Base-by-base conservation (phyloP, 2,888 invertebrate genomes). In the Orthosia gracilis region DNA sequence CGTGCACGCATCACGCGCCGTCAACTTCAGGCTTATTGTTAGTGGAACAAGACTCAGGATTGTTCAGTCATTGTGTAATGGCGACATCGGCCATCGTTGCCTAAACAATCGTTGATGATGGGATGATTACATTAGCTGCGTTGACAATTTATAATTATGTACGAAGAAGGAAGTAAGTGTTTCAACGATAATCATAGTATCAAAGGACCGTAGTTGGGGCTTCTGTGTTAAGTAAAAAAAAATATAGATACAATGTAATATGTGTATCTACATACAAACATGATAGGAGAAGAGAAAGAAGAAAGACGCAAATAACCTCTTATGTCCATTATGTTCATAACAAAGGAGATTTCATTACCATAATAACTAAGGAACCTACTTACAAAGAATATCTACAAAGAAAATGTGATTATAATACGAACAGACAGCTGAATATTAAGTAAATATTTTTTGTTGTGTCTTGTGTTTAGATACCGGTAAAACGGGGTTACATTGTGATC, bases 1-100 rank as follows among this genome's bases (percentile, higher is more conserved):
- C 78, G 81, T 85, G 84, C 82, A 80, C 80, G 80, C 87, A 85
- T 73, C 82, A 78, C 80, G 84, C 77, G 78, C 69, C 65, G 79
- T 55, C 78, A 78, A 81, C 73, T 77, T 72, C 75, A 74, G 68
- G 68, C 66, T 65, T 80, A 74, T 76, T 77, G 72, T 74, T 73
- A 64, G 18, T 78, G 67, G 67, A 76, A 76, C 79, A 73, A 70
- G 77, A 62, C 63, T 80, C 71, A 81, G 67, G 72, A 79, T 86
- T 80, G 65, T 50, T 78, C 55, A 65, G 77, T 68, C 52, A 74
- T 77, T 76, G 66, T 72, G 69, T 71, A 63, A 73, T 74, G 74
- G 68, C 50, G 74, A 78, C 59, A 79, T 74, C 40, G 23, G 18
- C 31, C 12, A 66, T 70, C 61, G 61, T 73, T 64, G 59, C 23